Percentiles rank a stretch among this genome's conserved stretches.
Evolutionary conservation across 2,888 invertebrate genomes (phyloP).

Genomic region (Lasioglossum malachurum): DNA sequence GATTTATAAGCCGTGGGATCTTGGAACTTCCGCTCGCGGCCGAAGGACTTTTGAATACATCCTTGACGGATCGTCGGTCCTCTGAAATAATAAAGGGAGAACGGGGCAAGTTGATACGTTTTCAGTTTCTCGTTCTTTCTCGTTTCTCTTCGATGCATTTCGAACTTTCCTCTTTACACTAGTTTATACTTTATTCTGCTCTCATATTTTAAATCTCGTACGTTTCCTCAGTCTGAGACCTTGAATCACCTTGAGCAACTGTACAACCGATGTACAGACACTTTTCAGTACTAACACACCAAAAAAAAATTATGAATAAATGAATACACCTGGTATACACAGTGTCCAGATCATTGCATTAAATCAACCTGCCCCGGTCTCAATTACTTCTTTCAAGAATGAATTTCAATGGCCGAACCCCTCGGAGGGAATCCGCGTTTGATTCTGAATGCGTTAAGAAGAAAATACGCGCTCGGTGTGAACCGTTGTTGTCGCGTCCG

Average conservation of each 20-base stretch:
- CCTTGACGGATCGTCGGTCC: not conserved
- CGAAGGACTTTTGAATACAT: not conserved
- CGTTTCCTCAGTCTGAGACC: no score
- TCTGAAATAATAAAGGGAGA: not conserved
- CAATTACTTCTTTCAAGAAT: not conserved
- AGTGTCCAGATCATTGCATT: not conserved
- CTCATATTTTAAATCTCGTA: no score
- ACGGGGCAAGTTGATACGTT: not conserved
- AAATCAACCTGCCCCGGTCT: not conserved
- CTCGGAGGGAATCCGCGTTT: not conserved
- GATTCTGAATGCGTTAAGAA: not conserved
- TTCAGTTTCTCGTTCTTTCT: not conserved
- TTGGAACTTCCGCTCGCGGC: not conserved
- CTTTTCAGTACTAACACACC: no score
- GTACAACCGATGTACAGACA: no score
- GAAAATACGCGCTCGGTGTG: not conserved
- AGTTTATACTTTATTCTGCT: no score
- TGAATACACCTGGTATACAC: not conserved
- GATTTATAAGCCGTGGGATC: not conserved
- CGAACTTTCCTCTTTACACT: not conserved
- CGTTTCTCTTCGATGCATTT: not conserved
- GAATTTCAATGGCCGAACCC: not conserved
- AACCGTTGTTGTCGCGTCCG: not conserved
- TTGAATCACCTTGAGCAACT: no score
- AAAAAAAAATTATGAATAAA: no score